phyloP scores from a whole-genome alignment of 1,140 invertebrate species.

The Notospermus geniculatus region DNA sequence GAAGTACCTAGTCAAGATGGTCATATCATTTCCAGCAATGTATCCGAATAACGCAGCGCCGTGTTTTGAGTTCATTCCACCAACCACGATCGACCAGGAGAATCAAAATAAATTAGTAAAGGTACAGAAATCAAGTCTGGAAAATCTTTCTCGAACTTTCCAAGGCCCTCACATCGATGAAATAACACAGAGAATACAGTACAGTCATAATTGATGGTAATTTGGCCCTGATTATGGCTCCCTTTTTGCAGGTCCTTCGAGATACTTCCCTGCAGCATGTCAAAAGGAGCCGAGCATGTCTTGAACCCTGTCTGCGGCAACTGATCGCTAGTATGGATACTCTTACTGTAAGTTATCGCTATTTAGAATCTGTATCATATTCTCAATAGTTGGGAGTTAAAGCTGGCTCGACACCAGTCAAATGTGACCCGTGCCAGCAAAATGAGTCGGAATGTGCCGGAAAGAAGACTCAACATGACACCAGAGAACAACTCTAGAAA shows the following conservation, averaged over 20 bases:
- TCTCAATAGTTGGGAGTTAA: too few species aligned
- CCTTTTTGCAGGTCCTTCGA: conserved; percentile 63
- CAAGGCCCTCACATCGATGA: too few species aligned
- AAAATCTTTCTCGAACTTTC: too few species aligned
- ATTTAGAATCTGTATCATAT: too few species aligned
- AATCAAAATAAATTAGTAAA: conserved; percentile 33
- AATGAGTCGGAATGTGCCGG: too few species aligned
- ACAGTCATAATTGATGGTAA: too few species aligned
- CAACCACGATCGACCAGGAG: conserved; percentile 30
- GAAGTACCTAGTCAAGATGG: conserved; percentile 71
- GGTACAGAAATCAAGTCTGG: conserved; percentile 27
- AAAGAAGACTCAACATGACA: too few species aligned
- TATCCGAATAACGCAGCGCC: conserved; percentile 75
- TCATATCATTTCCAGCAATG: conserved; percentile 74
- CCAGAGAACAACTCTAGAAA: too few species aligned
- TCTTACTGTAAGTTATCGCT: conserved; percentile 35
- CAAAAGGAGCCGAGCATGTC: conserved; percentile 72
- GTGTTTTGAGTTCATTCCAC: conserved; percentile 67
- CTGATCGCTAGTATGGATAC: conserved; percentile 59
- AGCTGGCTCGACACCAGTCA: too few species aligned
- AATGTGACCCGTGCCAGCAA: too few species aligned
- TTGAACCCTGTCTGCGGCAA: conserved; percentile 76
- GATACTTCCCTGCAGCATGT: conserved; percentile 73
- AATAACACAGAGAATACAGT: too few species aligned
- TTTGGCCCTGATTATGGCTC: not conserved